A percentile compares a stretch with the other conserved stretches of the same genome.
phyloP scores from a whole-genome alignment of 2,797 vertebrate genomes.

The Anas acuta region DNA sequence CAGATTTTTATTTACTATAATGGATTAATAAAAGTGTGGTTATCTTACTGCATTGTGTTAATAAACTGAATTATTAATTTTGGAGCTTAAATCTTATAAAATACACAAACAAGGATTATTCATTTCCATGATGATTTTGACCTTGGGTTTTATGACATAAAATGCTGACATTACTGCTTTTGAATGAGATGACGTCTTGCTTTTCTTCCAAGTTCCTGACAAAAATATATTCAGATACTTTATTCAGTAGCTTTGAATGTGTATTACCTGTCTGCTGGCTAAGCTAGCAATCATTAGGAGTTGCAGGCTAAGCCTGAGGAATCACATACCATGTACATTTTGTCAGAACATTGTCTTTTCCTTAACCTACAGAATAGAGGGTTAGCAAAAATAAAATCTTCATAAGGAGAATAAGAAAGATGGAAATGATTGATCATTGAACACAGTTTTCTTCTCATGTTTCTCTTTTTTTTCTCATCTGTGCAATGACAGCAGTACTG shows the following conservation, averaged over 20 bases:
- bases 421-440: neutral
- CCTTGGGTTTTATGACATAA: constrained; percentile 5
- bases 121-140: neutral
- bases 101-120: neutral
- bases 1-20: neutral
- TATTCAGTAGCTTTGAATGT: neutral
- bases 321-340: neutral
- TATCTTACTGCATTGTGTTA: neutral
- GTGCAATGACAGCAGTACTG: neutral
- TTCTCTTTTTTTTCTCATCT: neutral
- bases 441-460: neutral
- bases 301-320: neutral
- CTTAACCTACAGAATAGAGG: neutral
- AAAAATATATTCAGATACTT: constrained; percentile 19
- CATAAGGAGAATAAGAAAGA: neutral
- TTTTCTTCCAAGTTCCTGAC: constrained; percentile 18
- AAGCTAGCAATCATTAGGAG: neutral
- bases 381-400: constrained; percentile 13
- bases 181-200: neutral
- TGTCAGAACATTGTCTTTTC: neutral
- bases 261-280: neutral
- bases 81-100: neutral
- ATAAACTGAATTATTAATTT: neutral
- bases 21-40: neutral
- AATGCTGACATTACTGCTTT: constrained; percentile 14